A percentile compares a stretch with the other conserved stretches of the same genome.
These are phyloP conservation scores for Caenorhabditis drosophilae DNA, from an alignment of 2,888 invertebrate genomes.

Conservation along the genomic window DNA sequence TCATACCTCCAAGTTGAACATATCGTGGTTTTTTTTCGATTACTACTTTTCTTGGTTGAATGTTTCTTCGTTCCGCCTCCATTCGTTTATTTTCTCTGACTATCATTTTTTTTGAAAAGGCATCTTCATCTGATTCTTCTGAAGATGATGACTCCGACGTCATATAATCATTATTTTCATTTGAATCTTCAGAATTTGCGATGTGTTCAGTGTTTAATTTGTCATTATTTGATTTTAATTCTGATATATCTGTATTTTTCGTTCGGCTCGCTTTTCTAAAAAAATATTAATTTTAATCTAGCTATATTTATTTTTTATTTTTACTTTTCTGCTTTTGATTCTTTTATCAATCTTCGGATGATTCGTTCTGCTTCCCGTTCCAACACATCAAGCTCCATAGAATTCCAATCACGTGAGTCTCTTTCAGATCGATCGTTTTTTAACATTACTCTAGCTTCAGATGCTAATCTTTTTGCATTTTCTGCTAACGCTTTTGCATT, in stretches of 20 bases:
- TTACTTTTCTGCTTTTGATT: slow-evolving; percentile 5
- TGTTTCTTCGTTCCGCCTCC: slow-evolving; percentile 11
- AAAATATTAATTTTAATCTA: too few species aligned
- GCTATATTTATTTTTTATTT: neutral
- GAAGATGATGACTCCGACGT: slow-evolving; percentile 6
- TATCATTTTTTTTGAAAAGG: slow-evolving; percentile 4
- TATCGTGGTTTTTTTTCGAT: slow-evolving; percentile 15
- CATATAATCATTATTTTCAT: neutral
- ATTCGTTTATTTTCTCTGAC: slow-evolving; percentile 19
- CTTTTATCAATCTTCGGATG: slow-evolving; percentile 17
- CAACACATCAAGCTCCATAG: too few species aligned
- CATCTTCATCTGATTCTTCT: slow-evolving; percentile 13
- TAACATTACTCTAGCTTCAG: too few species aligned
- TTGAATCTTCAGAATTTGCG: slow-evolving; percentile 2
- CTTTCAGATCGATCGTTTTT: too few species aligned
- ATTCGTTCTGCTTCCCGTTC: slow-evolving; percentile 31
- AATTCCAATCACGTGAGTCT: too few species aligned
- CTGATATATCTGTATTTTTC: neutral
- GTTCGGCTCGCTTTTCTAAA: neutral
- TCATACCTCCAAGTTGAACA: slow-evolving; percentile 8
- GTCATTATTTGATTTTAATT: neutral
- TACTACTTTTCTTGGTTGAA: slow-evolving; percentile 14
- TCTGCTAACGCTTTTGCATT: slow-evolving; percentile 7
- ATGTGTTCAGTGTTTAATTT: neutral
- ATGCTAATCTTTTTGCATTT: slow-evolving; percentile 1